phyloP scores from a whole-genome alignment of 2,888 invertebrate species.

The Tryphoninae sp. region DNA sequence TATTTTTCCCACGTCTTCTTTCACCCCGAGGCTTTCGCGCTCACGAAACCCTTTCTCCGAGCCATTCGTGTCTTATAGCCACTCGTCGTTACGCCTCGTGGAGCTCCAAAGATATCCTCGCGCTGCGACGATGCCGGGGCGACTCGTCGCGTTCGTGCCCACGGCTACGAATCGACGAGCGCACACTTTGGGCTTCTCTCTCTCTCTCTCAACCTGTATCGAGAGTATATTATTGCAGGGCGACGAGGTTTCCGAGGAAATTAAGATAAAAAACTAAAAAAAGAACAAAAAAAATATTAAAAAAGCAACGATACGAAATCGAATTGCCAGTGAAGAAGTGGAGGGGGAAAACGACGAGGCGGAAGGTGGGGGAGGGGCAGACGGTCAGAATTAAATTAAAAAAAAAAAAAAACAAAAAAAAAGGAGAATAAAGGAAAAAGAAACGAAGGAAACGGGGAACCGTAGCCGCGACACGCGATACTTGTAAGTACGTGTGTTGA shows the following conservation, averaged over 20 bases:
- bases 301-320: constrained; percentile 21
- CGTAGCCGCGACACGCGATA: constrained; percentile 57
- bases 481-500: constrained; percentile 50
- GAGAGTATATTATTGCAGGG: constrained; percentile 47
- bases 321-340: constrained; percentile 17
- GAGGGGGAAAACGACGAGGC: no score
- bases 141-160: constrained; percentile 38
- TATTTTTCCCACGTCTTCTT: constrained; percentile 25
- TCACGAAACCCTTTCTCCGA: constrained; percentile 54
- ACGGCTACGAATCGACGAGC: constrained; percentile 30
- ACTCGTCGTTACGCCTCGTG: constrained; percentile 45
- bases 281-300: not conserved
- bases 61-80: constrained; percentile 23
- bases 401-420: constrained; percentile 32
- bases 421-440: constrained; percentile 26
- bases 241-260: constrained; percentile 17
- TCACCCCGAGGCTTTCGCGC: constrained; percentile 51
- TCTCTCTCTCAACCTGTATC: constrained; percentile 50
- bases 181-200: constrained; percentile 7
- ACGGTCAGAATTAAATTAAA: constrained; percentile 16
- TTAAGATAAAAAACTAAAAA: constrained; percentile 8
- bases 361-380: not conserved
- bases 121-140: not conserved
- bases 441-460: constrained; percentile 53
- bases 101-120: constrained; percentile 32